These are phyloP conservation scores for Struthidea cinerea DNA, from an alignment of 2,113 vertebrate genomes.

Conservation along the genomic window DNA sequence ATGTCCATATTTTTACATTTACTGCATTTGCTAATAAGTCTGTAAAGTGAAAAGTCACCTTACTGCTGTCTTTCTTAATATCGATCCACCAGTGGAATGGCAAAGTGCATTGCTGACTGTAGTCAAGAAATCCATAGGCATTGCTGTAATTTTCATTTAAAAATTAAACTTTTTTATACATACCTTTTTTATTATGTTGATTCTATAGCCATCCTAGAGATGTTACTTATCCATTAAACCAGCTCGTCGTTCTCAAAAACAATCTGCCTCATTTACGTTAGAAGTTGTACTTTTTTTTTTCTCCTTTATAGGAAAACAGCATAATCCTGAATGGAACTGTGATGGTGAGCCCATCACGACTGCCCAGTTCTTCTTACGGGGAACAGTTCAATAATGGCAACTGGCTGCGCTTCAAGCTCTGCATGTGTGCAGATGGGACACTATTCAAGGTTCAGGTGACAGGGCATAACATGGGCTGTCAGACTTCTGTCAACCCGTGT, in stretches of 20 bases:
- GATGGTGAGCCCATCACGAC: slow-evolving; percentile 84
- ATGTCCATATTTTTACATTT: not conserved
- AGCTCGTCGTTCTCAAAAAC: not conserved
- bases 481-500: slow-evolving; percentile 88
- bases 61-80: not conserved
- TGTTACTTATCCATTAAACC: not conserved
- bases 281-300: not conserved
- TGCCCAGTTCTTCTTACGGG: slow-evolving; percentile 79
- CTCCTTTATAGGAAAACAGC: slow-evolving; percentile 82
- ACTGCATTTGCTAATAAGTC: not conserved
- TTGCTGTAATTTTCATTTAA: not conserved
- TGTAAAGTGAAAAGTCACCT: not conserved
- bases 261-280: not conserved
- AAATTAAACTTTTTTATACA: not conserved
- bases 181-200: not conserved
- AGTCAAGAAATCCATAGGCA: not conserved
- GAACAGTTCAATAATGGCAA: slow-evolving; percentile 76
- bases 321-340: slow-evolving; percentile 93
- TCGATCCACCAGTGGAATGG: not conserved
- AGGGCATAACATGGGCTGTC: slow-evolving; percentile 90
- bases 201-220: not conserved
- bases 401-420: slow-evolving; percentile 93
- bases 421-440: slow-evolving; percentile 92
- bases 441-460: slow-evolving; percentile 93
- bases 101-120: not conserved